Conservation (phyloP, 2,797 vertebrate genomes). For the Cercopithecus petaurista region DNA sequence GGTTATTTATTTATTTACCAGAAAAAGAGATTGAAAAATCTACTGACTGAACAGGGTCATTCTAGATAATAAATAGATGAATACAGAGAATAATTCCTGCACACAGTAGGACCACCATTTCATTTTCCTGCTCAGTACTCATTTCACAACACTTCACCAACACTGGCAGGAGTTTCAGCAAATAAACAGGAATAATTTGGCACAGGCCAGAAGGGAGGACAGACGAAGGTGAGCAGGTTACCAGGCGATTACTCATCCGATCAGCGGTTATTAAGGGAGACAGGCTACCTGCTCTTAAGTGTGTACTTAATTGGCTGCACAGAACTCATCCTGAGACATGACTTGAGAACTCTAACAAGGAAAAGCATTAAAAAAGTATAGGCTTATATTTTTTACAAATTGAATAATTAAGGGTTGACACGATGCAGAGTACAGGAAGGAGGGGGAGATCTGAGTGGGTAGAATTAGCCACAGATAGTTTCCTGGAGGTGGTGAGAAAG, state of each 20-base stretch:
- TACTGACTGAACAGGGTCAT: too few species aligned
- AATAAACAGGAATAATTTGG: neutral
- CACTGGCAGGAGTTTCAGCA: neutral
- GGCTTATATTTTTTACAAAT: conserved; percentile 22
- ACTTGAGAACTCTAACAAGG: neutral
- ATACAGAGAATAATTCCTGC: fast-evolving
- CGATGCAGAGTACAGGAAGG: neutral
- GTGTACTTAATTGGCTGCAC: neutral
- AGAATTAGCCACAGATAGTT: neutral
- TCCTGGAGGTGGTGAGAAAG: neutral
- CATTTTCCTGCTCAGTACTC: neutral
- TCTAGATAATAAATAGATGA: neutral
- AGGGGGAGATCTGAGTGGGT: neutral
- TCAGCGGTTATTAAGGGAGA: neutral
- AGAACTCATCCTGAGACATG: neutral
- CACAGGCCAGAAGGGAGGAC: neutral
- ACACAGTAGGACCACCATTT: neutral
- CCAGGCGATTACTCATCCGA: fast-evolving
- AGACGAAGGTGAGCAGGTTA: neutral
- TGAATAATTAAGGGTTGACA: neutral
- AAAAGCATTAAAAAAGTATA: neutral
- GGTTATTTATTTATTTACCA: neutral
- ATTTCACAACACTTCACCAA: neutral
- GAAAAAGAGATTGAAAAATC: neutral
- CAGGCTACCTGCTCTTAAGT: neutral